Conservation (phyloP, 1,140 invertebrate species). For the Chelonus insularis region DNA sequence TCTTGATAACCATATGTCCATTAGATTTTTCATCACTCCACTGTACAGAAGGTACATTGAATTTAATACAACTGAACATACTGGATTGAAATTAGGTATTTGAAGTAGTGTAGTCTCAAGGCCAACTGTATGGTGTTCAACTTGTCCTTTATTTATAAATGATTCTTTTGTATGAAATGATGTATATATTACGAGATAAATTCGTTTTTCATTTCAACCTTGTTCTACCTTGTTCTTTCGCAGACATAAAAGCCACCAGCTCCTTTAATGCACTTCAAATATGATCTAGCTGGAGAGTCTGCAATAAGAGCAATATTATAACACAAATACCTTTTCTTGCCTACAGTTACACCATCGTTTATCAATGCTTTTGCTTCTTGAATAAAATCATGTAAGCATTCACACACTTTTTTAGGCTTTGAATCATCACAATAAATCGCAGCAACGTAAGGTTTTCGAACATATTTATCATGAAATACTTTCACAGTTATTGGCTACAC, state of each 20-base stretch:
- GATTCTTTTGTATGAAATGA: slow-evolving; percentile 29
- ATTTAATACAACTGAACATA: neutral
- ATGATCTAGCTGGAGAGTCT: slow-evolving; percentile 33
- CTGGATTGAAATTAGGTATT: neutral
- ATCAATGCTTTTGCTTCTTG: slow-evolving; percentile 28
- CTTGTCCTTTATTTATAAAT: slow-evolving; percentile 23
- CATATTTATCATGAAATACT: slow-evolving; percentile 24
- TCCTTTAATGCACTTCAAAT: slow-evolving; percentile 33
- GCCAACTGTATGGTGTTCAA: slow-evolving; percentile 26
- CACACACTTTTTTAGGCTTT: slow-evolving; percentile 16
- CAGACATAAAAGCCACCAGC: slow-evolving; percentile 34
- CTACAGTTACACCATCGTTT: slow-evolving; percentile 13
- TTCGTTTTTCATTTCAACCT: slow-evolving; percentile 24
- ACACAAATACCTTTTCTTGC: slow-evolving; percentile 22
- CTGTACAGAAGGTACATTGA: neutral
- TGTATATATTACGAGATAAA: slow-evolving; percentile 28
- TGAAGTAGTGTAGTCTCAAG: neutral
- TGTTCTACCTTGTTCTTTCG: slow-evolving; percentile 31
- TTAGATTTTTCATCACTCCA: neutral
- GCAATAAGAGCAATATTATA: slow-evolving; percentile 20
- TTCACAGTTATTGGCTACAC: slow-evolving; percentile 26
- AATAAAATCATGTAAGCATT: slow-evolving; percentile 32
- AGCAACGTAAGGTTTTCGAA: slow-evolving; percentile 25
- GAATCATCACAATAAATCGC: slow-evolving; percentile 29
- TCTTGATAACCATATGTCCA: neutral